These are phyloP conservation scores for Yponomeuta sedellus DNA, from an alignment of 2,888 invertebrate species.

Conservation along the genomic window DNA sequence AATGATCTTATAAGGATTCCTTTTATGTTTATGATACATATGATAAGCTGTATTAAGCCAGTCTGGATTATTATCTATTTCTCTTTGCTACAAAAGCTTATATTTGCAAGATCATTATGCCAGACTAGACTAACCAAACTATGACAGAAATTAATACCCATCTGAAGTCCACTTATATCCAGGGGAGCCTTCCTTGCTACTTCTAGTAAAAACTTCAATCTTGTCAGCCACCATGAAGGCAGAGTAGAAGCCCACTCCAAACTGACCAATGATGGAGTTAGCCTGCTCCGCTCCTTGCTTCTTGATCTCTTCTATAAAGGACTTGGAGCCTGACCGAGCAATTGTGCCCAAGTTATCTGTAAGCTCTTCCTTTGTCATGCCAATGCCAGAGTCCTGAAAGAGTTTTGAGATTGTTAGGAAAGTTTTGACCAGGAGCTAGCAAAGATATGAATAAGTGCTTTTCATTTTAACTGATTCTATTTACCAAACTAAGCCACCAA, in stretches of 20 bases:
- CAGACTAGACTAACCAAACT: too few relatives aligned
- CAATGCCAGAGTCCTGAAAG: conserved; percentile 93
- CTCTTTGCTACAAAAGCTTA: too few relatives aligned
- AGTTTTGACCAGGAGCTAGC: not conserved
- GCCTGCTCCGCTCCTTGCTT: conserved; percentile 78
- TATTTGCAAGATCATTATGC: too few relatives aligned
- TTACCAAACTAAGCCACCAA: too few relatives aligned
- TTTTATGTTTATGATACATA: too few relatives aligned
- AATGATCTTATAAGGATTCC: too few relatives aligned
- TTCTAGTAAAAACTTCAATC: conserved; percentile 93
- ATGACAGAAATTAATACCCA: conserved; percentile 76
- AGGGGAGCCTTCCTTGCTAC: conserved; percentile 78
- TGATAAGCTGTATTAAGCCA: too few relatives aligned
- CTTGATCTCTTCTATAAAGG: conserved; percentile 90
- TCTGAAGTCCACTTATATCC: conserved; percentile 94
- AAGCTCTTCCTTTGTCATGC: conserved; percentile 95
- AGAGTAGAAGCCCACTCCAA: conserved; percentile 99
- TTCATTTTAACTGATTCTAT: too few relatives aligned
- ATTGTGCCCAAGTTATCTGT: conserved; percentile 95
- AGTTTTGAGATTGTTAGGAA: not conserved
- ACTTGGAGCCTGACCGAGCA: conserved; percentile 96
- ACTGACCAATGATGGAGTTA: conserved; percentile 94
- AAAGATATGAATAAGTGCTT: too few relatives aligned
- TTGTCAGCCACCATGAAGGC: conserved; percentile 98
- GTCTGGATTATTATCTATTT: too few relatives aligned